Conservation (phyloP, 53 echinoderm and acorn worm genomes). For the Apostichopus leukothele region DNA sequence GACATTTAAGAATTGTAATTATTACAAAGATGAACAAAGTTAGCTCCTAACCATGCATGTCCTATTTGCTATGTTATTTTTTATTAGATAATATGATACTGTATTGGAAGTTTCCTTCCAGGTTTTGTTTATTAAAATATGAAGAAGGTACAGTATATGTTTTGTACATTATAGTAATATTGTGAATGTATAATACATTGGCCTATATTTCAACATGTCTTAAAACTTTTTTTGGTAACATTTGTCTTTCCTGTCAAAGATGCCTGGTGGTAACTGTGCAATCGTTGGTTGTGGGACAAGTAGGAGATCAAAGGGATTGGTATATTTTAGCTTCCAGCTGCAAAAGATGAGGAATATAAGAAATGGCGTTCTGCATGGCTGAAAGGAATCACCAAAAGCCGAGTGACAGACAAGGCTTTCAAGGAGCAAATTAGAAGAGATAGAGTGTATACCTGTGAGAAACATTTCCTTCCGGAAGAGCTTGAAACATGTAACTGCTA, state of each 20-base stretch:
- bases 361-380: slow-evolving; percentile 4
- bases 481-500: not conserved
- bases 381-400: slow-evolving; percentile 5
- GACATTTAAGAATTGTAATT: no score
- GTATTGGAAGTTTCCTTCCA: no score
- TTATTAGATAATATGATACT: no score
- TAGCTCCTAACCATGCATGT: no score
- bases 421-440: slow-evolving; percentile 10
- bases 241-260: not conserved
- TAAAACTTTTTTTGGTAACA: not conserved
- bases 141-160: no score
- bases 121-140: no score
- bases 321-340: slow-evolving; percentile 1
- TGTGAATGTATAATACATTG: not conserved
- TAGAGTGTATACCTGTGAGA: not conserved
- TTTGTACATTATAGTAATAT: no score
- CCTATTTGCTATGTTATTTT: no score
- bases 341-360: not conserved
- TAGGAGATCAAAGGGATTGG: not conserved
- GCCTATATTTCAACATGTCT: not conserved
- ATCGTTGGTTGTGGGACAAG: slow-evolving; percentile 16
- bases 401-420: slow-evolving; percentile 16
- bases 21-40: no score
- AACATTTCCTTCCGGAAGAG: not conserved
- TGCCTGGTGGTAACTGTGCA: slow-evolving; percentile 31